A percentile compares a stretch with the other conserved stretches of the same genome.
Evolutionary conservation across 2,113 vertebrate species (phyloP).

Genomic region (Pelodiscus sinensis): DNA sequence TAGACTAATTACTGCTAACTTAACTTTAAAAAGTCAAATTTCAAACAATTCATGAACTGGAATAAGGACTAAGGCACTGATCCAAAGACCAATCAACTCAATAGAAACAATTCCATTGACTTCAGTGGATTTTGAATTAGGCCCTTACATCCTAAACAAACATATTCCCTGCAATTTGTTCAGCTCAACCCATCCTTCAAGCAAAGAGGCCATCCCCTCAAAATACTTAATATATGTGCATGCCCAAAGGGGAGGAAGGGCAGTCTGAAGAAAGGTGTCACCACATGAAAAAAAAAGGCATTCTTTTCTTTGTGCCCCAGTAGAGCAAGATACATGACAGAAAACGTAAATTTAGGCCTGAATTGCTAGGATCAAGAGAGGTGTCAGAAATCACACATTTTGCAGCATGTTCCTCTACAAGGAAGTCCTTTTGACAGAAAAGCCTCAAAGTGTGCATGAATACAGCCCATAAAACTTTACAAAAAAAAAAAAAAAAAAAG

Average conservation of each 20-base stretch:
- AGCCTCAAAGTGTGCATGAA: slow-evolving; percentile 70
- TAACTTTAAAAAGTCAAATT: background rate
- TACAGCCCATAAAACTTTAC: slow-evolving; percentile 67
- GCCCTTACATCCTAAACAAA: background rate
- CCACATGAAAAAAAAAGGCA: slow-evolving; percentile 31
- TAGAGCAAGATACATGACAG: slow-evolving; percentile 70
- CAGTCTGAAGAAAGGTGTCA: slow-evolving; percentile 45
- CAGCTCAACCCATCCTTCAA: background rate
- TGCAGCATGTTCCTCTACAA: slow-evolving; percentile 66
- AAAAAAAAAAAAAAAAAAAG: slow-evolving; percentile 37
- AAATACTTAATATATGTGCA: background rate
- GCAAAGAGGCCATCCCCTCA: background rate
- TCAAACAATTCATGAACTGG: background rate
- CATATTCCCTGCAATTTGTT: background rate
- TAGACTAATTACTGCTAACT: background rate
- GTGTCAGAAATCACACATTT: slow-evolving; percentile 83
- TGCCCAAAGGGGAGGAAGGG: slow-evolving; percentile 1
- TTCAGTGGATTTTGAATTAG: background rate
- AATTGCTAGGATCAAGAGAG: slow-evolving; percentile 72
- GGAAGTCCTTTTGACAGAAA: slow-evolving; percentile 75
- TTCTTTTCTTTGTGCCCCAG: slow-evolving; percentile 63
- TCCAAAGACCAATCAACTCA: background rate
- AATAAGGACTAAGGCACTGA: rapidly evolving
- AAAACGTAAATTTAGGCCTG: slow-evolving; percentile 74
- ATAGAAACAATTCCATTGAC: background rate